Percentiles rank a stretch among this genome's conserved stretches.
These are phyloP conservation scores for Peromyscus aztecus DNA, from an alignment of 2,797 vertebrate genomes.

Conservation along the genomic window DNA sequence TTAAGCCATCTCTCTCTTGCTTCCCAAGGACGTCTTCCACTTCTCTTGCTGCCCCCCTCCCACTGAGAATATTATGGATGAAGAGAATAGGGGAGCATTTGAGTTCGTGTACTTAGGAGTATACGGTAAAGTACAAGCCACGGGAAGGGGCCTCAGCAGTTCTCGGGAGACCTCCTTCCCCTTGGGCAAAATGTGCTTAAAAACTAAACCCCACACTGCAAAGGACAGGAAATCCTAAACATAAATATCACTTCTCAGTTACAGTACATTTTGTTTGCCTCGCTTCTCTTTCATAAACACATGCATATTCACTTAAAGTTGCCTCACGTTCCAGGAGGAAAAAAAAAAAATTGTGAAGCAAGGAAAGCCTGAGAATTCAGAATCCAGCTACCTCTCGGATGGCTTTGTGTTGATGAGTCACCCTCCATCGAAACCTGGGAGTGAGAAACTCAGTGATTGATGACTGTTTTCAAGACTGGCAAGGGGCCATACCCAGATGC, in stretches of 20 bases:
- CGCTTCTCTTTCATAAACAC: slow-evolving; percentile 61
- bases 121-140: neutral
- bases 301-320: slow-evolving; percentile 55
- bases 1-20: neutral
- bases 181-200: slow-evolving; percentile 12
- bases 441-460: slow-evolving; percentile 70
- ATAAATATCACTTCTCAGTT: slow-evolving; percentile 57
- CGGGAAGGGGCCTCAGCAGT: neutral
- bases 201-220: neutral
- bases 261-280: slow-evolving; percentile 28
- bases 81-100: neutral
- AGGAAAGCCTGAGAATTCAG: slow-evolving; percentile 57
- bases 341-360: slow-evolving; percentile 9
- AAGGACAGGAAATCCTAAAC: slow-evolving; percentile 63
- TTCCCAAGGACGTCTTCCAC: neutral
- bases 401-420: slow-evolving; percentile 51
- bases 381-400: slow-evolving; percentile 31
- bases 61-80: neutral
- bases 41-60: neutral
- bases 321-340: slow-evolving; percentile 1
- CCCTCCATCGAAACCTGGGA: slow-evolving; percentile 29
- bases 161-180: neutral
- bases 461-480: slow-evolving; percentile 67
- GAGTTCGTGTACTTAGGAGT: neutral
- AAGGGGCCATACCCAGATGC: slow-evolving; percentile 60